Evolutionary conservation across 2,797 vertebrate genomes (phyloP).

Genomic region (Podarcis siculus): DNA sequence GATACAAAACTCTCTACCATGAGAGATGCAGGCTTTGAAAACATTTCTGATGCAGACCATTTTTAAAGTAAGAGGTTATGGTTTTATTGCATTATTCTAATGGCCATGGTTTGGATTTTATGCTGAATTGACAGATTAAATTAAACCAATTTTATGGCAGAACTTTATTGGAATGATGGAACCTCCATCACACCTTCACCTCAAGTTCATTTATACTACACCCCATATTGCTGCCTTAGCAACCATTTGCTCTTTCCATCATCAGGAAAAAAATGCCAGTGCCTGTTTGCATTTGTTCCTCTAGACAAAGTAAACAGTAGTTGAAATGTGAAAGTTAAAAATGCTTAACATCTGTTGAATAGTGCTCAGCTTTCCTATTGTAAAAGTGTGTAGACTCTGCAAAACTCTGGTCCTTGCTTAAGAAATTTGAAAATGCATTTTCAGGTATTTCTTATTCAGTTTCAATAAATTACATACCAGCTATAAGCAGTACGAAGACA

Average conservation of each 20-base stretch:
- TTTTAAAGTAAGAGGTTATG: too few species aligned
- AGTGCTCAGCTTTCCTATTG: background rate
- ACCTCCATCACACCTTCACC: background rate
- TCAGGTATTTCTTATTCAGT: background rate
- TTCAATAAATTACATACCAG: slow-evolving; percentile 14
- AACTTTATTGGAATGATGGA: background rate
- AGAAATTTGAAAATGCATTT: background rate
- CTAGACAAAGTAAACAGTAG: background rate
- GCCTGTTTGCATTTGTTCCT: too few species aligned
- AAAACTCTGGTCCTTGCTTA: background rate
- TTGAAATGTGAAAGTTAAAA: background rate
- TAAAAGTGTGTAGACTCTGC: background rate
- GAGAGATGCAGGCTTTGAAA: too few species aligned
- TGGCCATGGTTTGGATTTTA: background rate
- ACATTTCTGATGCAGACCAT: too few species aligned
- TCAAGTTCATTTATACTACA: background rate
- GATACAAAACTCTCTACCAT: too few species aligned
- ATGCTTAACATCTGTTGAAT: background rate
- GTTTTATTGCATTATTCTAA: too few species aligned
- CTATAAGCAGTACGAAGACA: background rate
- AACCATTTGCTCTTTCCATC: background rate
- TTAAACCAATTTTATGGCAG: background rate
- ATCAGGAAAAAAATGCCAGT: too few species aligned
- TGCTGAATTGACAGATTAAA: background rate
- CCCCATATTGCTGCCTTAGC: background rate